These are phyloP conservation scores for Diabrotica balteata DNA, from an alignment of 2,888 invertebrate species.

Conservation along the genomic window DNA sequence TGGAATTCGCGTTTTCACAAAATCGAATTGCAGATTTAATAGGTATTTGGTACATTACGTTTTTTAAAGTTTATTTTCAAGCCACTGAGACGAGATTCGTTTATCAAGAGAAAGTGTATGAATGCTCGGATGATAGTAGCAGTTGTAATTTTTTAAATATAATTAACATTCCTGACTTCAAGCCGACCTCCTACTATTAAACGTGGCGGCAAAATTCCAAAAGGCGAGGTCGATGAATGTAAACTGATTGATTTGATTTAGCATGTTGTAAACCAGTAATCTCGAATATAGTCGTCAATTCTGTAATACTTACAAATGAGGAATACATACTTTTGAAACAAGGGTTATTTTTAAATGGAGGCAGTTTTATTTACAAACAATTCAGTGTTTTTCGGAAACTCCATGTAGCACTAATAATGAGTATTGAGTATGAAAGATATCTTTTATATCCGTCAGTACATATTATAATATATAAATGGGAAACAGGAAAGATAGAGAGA, in stretches of 20 bases:
- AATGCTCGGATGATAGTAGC: conserved; percentile 20
- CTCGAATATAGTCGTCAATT: no score
- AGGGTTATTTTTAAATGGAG: no score
- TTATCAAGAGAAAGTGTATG: conserved; percentile 20
- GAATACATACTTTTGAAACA: no score
- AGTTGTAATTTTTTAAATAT: conserved; percentile 18
- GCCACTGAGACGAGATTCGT: conserved; percentile 1
- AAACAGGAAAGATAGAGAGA: no score
- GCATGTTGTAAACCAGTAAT: background rate
- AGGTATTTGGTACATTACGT: conserved; percentile 4
- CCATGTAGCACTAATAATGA: no score
- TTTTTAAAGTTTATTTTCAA: background rate
- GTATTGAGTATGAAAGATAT: no score
- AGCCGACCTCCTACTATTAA: conserved; percentile 22
- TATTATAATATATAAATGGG: no score
- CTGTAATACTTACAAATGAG: no score
- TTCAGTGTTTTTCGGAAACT: no score
- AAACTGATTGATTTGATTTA: background rate
- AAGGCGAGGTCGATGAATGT: conserved; percentile 28
- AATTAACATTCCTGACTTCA: conserved; percentile 24
- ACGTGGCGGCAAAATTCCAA: conserved; percentile 27
- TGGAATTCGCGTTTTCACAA: conserved; percentile 22
- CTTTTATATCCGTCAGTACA: no score
- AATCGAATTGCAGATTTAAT: conserved; percentile 2
- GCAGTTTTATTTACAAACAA: no score